phyloP scores from a whole-genome alignment of 1,140 invertebrate species.

The Drosophila bipectinata region DNA sequence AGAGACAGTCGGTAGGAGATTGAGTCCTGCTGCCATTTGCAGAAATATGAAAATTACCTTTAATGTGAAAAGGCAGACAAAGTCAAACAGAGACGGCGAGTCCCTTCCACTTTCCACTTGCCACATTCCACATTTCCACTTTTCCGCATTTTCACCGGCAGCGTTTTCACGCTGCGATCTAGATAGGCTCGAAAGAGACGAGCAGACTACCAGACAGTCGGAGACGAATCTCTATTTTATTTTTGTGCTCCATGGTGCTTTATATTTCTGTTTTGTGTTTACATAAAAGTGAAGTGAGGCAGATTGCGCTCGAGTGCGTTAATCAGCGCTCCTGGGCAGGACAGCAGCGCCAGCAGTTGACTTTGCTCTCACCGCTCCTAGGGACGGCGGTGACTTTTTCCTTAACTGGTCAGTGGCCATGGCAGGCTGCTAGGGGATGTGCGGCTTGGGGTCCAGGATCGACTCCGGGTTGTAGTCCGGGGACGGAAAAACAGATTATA shows the following conservation, averaged over 20 bases:
- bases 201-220: conserved; percentile 17
- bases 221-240: conserved; percentile 70
- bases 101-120: not conserved
- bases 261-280: conserved; percentile 82
- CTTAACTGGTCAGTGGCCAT: conserved; percentile 32
- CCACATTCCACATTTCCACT: not conserved
- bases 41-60: conserved; percentile 80
- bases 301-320: conserved; percentile 81
- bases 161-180: conserved; percentile 37
- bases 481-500: conserved; percentile 72
- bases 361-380: conserved; percentile 47
- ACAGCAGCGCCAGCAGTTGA: conserved; percentile 27
- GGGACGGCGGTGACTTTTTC: conserved; percentile 58
- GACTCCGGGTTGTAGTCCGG: conserved; percentile 17
- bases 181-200: conserved; percentile 37
- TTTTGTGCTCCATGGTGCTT: conserved; percentile 62
- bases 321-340: conserved; percentile 74
- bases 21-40: conserved; percentile 56
- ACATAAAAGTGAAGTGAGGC: conserved; percentile 80
- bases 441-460: not conserved
- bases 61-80: conserved; percentile 67
- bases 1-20: conserved; percentile 5
- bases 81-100: conserved; percentile 18
- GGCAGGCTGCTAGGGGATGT: not conserved
- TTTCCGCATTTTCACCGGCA: conserved; percentile 16